Percentiles rank a stretch among this genome's conserved stretches.
These are phyloP conservation scores for Sitobion miscanthi DNA, from an alignment of 1,140 invertebrate species.

Conservation along the genomic window DNA sequence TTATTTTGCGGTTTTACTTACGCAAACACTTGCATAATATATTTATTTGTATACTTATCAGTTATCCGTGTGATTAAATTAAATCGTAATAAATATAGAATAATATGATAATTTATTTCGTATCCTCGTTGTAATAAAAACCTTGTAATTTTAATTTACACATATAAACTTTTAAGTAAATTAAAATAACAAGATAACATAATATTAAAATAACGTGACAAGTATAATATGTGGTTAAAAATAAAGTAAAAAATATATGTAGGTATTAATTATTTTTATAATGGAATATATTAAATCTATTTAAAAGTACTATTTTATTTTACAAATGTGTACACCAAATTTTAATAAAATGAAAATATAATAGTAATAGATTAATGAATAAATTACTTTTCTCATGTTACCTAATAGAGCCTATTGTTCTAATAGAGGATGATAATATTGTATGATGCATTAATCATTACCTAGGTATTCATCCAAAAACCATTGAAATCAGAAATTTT, in stretches of 20 bases:
- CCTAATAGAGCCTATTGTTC: background rate
- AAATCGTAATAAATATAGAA: background rate
- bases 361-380: background rate
- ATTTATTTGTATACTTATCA: background rate
- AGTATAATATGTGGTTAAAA: background rate
- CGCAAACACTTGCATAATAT: background rate
- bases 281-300: background rate
- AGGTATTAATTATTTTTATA: background rate
- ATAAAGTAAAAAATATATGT: background rate
- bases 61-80: background rate
- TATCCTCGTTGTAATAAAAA: background rate
- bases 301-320: background rate
- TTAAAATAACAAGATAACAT: slow-evolving; percentile 1
- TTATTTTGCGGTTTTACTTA: background rate
- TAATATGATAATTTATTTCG: background rate
- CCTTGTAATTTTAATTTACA: slow-evolving; percentile 5
- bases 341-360: background rate
- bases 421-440: background rate
- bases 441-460: background rate
- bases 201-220: background rate
- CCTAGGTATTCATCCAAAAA: too few relatives aligned
- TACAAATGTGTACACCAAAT: background rate
- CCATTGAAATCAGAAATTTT: too few relatives aligned
- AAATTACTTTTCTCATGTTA: background rate
- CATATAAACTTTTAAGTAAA: background rate